Conservation (phyloP, 2,113 vertebrate genomes). For the Haemorhous mexicanus region DNA sequence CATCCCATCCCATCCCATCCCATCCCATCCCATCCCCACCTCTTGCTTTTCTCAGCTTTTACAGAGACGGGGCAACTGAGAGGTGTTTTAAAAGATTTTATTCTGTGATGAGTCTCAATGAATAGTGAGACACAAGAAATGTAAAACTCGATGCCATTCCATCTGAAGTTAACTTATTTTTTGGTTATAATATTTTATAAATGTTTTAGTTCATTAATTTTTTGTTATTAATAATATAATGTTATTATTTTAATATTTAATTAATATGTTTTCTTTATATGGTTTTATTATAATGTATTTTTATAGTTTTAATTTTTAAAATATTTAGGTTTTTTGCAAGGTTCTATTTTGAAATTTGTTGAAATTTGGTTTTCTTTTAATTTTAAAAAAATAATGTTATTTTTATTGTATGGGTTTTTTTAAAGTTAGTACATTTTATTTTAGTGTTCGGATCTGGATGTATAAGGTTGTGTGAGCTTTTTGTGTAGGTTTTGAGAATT, state of each 20-base stretch:
- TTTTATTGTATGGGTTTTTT: background rate
- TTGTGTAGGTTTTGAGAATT: background rate
- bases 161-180: no score
- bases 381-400: background rate
- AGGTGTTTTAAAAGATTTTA: no score
- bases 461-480: background rate
- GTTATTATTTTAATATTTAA: background rate
- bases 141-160: no score
- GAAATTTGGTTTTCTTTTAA: background rate
- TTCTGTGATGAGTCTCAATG: background rate
- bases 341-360: background rate
- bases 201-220: no score
- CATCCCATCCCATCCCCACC: background rate
- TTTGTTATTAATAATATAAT: background rate
- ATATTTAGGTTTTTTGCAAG: background rate
- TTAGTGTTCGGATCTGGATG: background rate
- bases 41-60: no score
- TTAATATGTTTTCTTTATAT: background rate
- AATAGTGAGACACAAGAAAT: background rate
- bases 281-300: background rate
- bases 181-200: no score
- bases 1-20: no score
- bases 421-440: background rate
- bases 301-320: background rate
- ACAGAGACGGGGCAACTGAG: no score